Conservation (phyloP, 2,888 invertebrate species). For the Myathropa florea region DNA sequence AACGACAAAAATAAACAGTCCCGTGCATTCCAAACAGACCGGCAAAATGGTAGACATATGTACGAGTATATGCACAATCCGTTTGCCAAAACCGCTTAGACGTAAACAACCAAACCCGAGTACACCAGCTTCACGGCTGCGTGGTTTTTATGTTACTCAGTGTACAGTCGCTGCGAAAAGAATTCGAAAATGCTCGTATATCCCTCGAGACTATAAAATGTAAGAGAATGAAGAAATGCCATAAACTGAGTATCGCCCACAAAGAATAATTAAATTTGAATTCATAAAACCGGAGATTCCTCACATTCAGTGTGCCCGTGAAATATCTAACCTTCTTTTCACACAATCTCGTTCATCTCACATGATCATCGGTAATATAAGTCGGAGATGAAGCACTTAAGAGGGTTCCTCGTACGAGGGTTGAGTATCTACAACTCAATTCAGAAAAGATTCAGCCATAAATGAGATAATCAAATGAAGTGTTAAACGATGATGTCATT, state of each 20-base stretch:
- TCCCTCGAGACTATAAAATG: neutral
- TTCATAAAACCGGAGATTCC: neutral
- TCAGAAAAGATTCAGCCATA: neutral
- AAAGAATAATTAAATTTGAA: conserved; percentile 18
- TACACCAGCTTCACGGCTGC: neutral
- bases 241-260: conserved; percentile 33
- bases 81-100: conserved; percentile 1
- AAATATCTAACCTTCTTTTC: neutral
- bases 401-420: neutral
- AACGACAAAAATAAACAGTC: conserved; percentile 13
- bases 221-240: neutral
- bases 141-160: conserved; percentile 8
- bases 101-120: conserved; percentile 12
- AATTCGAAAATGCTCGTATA: too few species aligned
- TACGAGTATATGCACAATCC: conserved; percentile 4
- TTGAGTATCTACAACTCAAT: neutral
- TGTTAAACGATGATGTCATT: conserved; percentile 62
- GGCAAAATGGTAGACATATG: neutral
- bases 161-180: neutral
- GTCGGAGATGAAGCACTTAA: neutral
- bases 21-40: neutral
- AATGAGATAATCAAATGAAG: conserved; percentile 21
- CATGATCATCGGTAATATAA: neutral
- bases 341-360: neutral
- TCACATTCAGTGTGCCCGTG: too few species aligned